Base-by-base conservation (phyloP, 1,140 invertebrate genomes). In the Cyrtorhinus lividipennis region DNA sequence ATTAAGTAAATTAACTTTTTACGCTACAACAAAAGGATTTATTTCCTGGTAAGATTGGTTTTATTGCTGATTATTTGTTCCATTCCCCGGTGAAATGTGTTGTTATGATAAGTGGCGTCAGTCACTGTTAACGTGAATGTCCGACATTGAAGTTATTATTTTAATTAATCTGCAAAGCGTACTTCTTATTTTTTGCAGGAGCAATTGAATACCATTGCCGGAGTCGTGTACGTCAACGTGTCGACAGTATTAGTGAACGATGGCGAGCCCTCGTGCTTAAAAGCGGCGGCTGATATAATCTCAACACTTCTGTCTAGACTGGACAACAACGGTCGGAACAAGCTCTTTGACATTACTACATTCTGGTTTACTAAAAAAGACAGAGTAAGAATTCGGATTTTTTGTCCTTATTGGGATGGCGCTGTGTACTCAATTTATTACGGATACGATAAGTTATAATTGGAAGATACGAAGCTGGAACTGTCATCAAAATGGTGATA, bases 231-330 rank as follows among this genome's bases (percentile, higher is more conserved):
- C 67, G 69, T 92, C 0, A 81, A 85, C 0, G 72, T 94, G 24
- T 81, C 87, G 18, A 79, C 82, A 0, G 73, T 82, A 62, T 74
- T 90, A 66, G 74, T 90, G 1, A 88, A 90, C 69, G 88, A 91
- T 65, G 77, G 81, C 1, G 81, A 83, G 48, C 75, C 83, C 5
- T 73, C 77, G 1, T 89, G 85, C 69, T 75, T 82, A 1, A 82
- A 84, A 66, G 74, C 78, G 10, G 79, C 82, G 23, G 84, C 85
- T 0, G 73, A 75, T n/a, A 83, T 82, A 62, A 74, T 91, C 12
- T 80, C 83, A 65, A 73, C 76, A 18, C 73, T 90, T 69, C 70
- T 91, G 1, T 71, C 68, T 0, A 76, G 79, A 30, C 64, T 88
- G 1, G 72, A 77, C 1, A 72, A 76, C 1, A 71, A 77, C 45